Evolutionary conservation across 30 jellyfish, hydroid and myxozoan species (phyloP).

Genomic region (Catostylus mosaicus): DNA sequence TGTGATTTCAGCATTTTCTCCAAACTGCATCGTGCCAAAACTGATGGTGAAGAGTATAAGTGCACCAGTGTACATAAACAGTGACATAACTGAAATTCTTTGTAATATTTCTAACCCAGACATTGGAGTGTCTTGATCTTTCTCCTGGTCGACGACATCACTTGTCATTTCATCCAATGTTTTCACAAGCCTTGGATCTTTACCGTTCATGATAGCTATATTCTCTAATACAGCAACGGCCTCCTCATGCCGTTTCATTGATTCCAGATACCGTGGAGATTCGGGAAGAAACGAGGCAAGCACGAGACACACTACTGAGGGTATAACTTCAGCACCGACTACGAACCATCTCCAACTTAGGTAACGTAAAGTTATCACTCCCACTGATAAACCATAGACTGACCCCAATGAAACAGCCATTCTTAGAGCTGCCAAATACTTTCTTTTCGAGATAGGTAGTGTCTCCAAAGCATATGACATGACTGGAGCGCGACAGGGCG

Average conservation of each 20-base stretch:
- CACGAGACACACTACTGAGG: background rate
- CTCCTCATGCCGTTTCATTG: background rate
- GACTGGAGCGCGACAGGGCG: background rate
- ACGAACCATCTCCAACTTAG: slow-evolving; percentile 18
- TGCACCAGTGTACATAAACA: background rate
- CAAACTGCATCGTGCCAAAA: slow-evolving; percentile 19
- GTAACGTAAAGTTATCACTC: background rate
- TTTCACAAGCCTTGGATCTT: background rate
- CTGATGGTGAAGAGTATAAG: background rate
- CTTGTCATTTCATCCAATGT: background rate
- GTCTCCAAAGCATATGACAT: slow-evolving; percentile 16
- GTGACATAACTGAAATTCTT: background rate
- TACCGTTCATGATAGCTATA: slow-evolving; percentile 6
- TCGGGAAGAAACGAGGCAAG: slow-evolving; percentile 1
- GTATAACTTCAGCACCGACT: background rate
- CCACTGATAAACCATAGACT: background rate
- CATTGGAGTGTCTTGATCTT: background rate
- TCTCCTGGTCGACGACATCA: background rate
- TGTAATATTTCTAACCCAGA: background rate
- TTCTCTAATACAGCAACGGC: background rate
- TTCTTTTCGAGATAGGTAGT: slow-evolving; percentile 17
- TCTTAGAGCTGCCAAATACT: background rate
- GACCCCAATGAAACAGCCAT: background rate
- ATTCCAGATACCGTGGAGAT: slow-evolving; percentile 7
- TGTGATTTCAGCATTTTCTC: background rate